These are phyloP conservation scores for Siniperca obscura DNA, from an alignment of 2,797 vertebrate genomes.

Conservation along the genomic window DNA sequence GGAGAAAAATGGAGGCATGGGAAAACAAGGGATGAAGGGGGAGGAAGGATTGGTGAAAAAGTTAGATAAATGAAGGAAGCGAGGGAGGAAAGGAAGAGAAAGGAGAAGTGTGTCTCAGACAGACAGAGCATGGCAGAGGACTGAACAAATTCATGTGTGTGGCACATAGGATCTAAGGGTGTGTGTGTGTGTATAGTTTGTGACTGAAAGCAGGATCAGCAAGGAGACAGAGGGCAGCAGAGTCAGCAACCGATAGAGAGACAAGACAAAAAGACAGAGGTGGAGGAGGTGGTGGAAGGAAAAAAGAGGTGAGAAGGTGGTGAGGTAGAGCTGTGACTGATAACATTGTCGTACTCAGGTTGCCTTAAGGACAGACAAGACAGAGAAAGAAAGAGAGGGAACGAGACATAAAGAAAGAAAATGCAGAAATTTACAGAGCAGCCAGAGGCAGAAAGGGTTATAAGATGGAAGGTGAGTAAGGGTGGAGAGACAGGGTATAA, in stretches of 20 bases:
- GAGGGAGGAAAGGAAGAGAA: neutral
- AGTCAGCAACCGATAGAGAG: slow-evolving; percentile 64
- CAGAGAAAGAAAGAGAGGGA: slow-evolving; percentile 61
- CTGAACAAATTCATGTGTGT: slow-evolving; percentile 6
- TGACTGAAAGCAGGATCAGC: slow-evolving; percentile 37
- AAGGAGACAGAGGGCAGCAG: slow-evolving; percentile 73
- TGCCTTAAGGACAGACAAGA: slow-evolving; percentile 83
- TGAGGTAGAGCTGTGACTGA: slow-evolving; percentile 75
- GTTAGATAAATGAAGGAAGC: slow-evolving; percentile 40
- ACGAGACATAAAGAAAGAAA: slow-evolving; percentile 69
- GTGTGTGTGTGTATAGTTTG: slow-evolving; percentile 29
- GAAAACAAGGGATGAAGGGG: slow-evolving; percentile 38
- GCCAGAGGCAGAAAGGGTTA: slow-evolving; percentile 60
- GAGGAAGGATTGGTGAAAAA: slow-evolving; percentile 27
- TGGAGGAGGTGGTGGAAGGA: slow-evolving; percentile 8
- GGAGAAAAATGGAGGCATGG: slow-evolving; percentile 35
- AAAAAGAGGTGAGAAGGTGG: slow-evolving; percentile 46
- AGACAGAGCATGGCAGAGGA: neutral
- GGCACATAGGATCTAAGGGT: slow-evolving; percentile 17
- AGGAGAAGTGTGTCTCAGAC: neutral
- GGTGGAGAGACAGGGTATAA: slow-evolving; percentile 50
- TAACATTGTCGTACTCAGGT: slow-evolving; percentile 79
- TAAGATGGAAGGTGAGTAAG: slow-evolving; percentile 65
- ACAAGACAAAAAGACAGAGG: slow-evolving; percentile 47
- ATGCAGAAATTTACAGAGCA: slow-evolving; percentile 66